Percentiles rank a stretch among this genome's conserved stretches.
phyloP scores from a whole-genome alignment of 1,140 invertebrate species.

The Cephus cinctus region DNA sequence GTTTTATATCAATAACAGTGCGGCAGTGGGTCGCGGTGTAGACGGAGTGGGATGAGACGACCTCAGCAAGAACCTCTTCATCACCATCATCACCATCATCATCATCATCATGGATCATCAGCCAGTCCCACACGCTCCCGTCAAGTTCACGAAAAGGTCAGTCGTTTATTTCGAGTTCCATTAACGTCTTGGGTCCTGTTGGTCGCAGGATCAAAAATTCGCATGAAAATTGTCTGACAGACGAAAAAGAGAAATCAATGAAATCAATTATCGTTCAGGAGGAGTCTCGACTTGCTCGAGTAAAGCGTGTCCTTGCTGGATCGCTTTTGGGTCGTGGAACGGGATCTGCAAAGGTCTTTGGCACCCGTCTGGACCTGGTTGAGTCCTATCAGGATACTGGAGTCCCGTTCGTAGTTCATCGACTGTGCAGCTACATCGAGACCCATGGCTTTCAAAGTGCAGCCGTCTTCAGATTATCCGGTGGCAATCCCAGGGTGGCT shows the following conservation, averaged over 20 bases:
- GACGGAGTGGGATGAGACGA: conserved; percentile 55
- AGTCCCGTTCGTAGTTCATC: conserved; percentile 51
- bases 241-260: too few relatives aligned
- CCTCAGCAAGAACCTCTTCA: conserved; percentile 50
- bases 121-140: conserved; percentile 39
- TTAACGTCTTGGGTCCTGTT: too few relatives aligned
- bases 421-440: conserved; percentile 54
- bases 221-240: too few relatives aligned
- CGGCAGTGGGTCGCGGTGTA: conserved; percentile 55
- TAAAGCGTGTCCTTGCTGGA: conserved; percentile 49
- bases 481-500: conserved; percentile 47
- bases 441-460: conserved; percentile 48
- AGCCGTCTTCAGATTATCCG: conserved; percentile 48
- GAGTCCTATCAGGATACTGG: conserved; percentile 47
- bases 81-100: conserved; percentile 42
- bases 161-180: too few relatives aligned
- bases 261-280: conserved; percentile 40
- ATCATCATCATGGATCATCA: conserved; percentile 39
- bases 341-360: conserved; percentile 41
- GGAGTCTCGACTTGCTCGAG: conserved; percentile 49
- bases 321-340: conserved; percentile 42
- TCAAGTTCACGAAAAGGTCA: conserved; percentile 41
- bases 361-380: conserved; percentile 41
- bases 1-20: too few relatives aligned
- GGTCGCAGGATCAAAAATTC: too few relatives aligned